These are phyloP conservation scores for Morinoia aosen DNA, from an alignment of 2,888 invertebrate genomes.

Conservation along the genomic window DNA sequence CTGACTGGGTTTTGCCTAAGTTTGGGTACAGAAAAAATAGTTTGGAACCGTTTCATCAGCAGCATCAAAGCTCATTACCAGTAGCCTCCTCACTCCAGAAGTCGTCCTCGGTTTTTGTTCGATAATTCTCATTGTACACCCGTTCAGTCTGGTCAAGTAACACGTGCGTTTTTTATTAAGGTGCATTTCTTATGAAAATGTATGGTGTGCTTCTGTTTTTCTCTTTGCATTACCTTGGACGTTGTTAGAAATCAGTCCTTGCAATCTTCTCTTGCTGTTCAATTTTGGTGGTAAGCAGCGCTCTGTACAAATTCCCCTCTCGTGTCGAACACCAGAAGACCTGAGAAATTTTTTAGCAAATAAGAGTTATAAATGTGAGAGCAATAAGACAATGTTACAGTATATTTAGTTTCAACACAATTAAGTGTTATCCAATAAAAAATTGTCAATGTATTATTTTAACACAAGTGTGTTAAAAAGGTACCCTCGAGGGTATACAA, in stretches of 20 bases:
- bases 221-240: not conserved
- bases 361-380: not conserved
- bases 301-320: not conserved
- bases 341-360: not conserved
- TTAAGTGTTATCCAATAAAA: not conserved
- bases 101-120: not conserved
- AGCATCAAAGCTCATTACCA: not conserved
- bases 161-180: not conserved
- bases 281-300: not conserved
- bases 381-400: not conserved
- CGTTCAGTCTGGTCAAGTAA: not conserved
- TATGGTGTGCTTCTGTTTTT: not conserved
- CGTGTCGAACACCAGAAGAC: not conserved
- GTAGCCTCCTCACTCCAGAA: not conserved
- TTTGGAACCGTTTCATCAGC: not conserved
- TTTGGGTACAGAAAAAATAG: not conserved
- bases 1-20: no score
- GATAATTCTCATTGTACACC: not conserved
- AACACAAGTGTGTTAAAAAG: not conserved
- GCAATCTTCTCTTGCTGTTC: not conserved
- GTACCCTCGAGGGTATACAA: not conserved
- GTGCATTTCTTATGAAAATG: not conserved
- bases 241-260: not conserved
- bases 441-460: not conserved
- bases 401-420: not conserved